Evolutionary conservation across 2,797 vertebrate genomes (phyloP).

Genomic region (Microctenopoma steveboyesi): DNA sequence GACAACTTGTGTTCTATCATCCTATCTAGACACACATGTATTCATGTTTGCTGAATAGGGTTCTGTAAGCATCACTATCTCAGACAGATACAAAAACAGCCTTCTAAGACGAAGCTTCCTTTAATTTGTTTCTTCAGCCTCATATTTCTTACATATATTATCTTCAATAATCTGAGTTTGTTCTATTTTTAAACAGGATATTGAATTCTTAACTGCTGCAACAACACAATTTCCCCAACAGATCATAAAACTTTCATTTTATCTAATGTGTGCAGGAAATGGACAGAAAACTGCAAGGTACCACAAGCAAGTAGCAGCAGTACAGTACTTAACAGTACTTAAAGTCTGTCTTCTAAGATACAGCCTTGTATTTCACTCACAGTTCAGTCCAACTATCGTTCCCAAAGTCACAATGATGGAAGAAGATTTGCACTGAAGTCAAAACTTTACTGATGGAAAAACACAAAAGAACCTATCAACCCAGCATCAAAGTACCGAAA

Average conservation of each 20-base stretch:
- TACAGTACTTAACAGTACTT: background rate
- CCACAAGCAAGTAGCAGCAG: background rate
- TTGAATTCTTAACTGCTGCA: constrained; percentile 3
- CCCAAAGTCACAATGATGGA: no score
- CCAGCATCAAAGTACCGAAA: background rate
- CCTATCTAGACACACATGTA: background rate
- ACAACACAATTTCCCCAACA: background rate
- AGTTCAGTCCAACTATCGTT: background rate
- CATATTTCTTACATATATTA: constrained; percentile 8
- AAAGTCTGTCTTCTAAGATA: background rate
- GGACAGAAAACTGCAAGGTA: constrained; percentile 10
- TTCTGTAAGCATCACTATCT: constrained; percentile 18
- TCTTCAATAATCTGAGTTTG: constrained; percentile 20
- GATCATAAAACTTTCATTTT: constrained; percentile 17
- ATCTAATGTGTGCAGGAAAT: constrained; percentile 16
- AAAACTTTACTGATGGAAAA: background rate
- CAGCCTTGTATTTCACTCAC: background rate
- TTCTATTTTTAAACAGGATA: constrained; percentile 25
- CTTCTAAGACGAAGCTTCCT: background rate
- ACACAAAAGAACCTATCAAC: background rate
- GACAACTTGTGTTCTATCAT: constrained; percentile 43
- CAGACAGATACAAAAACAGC: constrained; percentile 4
- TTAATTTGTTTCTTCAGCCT: constrained; percentile 18
- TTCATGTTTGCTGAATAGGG: constrained; percentile 13
- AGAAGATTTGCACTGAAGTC: background rate